Base-by-base conservation (phyloP, 2,113 vertebrate genomes). In the Herpailurus yagouaroundi region DNA sequence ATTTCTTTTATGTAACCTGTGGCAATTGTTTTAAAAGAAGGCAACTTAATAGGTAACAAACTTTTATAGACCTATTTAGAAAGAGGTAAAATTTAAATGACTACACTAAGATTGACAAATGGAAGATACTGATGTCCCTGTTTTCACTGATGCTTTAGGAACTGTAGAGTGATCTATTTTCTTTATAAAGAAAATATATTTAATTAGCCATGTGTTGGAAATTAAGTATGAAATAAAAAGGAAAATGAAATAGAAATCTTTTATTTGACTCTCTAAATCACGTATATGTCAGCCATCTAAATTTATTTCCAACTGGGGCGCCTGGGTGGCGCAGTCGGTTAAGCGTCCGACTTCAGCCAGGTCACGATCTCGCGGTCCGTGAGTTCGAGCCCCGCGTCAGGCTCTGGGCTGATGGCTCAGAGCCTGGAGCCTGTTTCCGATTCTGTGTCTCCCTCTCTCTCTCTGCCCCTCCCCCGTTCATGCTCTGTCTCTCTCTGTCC, bases 71-170 rank as follows among this genome's bases (percentile, higher is more conserved):
- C 23, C 27, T 73, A 89, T 91, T 97, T 77, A 92, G n/a, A 77
- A 52, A 41, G 48, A 81, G 3, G 27, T 64, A 80, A 95, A 93
- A n/a, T 41, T 68, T 86, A 96, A 92, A 89, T 98, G 48, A 50
- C 19, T 83, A 79, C 36, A 92, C n/a, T 23, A 88, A 94, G 50
- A 91, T 15, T 55, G 74, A 91, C 1, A 50, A 36, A 81, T 68
- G n/a, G 45, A 96, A 92, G 83, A 69, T 16, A 18, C 1, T 29
- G 21, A 60, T 81, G 29, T 0, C 25, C 7, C 73, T 85, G n/a
- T 73, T 76, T 96, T 69, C n/a, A 66, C 0, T 57, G 50, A 15
- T 69, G 12, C 4, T 76, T 90, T 36, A 68, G 7, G 38, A 81
- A 36, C 1, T n/a, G 21, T 89, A 14, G 21, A 48, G n/a, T 83